Evolutionary conservation across 2,113 vertebrate species (phyloP), one percentile per base, ranked within the genome.

Genomic region (Periophthalmodon schlosseri): DNA sequence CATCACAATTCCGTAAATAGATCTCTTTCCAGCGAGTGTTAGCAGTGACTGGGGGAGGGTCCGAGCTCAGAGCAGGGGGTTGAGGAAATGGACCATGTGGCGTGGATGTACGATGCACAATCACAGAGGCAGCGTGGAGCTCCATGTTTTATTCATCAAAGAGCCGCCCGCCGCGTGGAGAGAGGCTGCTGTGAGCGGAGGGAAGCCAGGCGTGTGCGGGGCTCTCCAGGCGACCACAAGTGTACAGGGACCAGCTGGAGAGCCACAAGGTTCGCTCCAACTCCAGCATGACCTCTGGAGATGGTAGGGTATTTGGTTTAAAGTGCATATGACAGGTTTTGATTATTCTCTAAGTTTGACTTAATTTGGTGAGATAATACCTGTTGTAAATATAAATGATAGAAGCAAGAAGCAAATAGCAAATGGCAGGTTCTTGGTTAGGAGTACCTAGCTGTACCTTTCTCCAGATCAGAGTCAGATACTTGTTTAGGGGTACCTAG

Each of bases 71-170:
- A 21, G 23, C n/a, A 24, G 57, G 57, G 57, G 23, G 57, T 10
- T 2, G 12, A 60, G 57, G 57, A 60, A 60, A 24, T 60, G 57
- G 57, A 60, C 57, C 57, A 28, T 10, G n/a, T 18, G 54, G 54
- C 9, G 23, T 4, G 18, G 21, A 28, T 24, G 4, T 28, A 24
- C 12, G 12, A 60, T 10, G 23, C 57, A 83, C 75, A 18, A 70
- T 76, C 74, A 76, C 73, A 84, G 79, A 77, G 77, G 77, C 78
- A 68, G 83, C 69, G 49, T 80, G 84, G 78, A 75, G 84, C 20
- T 12, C 21, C 86, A 90, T 91, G 86, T 89, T 90, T 92, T 89
- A 92, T 91, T 92, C 87, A 92, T 24, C 56, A 34, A 9, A 5
- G 72, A 82, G 70, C 47, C 58, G 72, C 69, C 58, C 5, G 36